phyloP scores from a whole-genome alignment of 2,888 invertebrate genomes.

The Sussaba pulchella region DNA sequence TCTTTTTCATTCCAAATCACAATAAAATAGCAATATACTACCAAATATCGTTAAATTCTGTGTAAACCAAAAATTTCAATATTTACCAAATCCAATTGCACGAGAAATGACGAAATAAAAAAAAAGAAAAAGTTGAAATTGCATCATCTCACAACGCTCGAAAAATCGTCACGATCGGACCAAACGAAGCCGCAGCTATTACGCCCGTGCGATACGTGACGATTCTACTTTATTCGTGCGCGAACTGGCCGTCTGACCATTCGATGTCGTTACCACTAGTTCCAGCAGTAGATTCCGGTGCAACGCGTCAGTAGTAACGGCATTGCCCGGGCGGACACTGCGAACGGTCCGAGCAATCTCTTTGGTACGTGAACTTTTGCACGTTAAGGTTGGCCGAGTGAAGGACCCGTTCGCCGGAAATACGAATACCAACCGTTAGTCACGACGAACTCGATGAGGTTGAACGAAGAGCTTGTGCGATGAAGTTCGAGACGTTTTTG shows the following conservation, averaged over 20 bases:
- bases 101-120: not conserved
- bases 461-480: slow-evolving; percentile 1
- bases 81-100: too few species aligned
- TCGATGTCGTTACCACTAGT: slow-evolving; percentile 34
- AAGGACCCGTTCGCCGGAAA: slow-evolving; percentile 55
- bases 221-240: not conserved
- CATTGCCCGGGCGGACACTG: not conserved
- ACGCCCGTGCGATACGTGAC: not conserved
- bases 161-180: not conserved
- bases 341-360: slow-evolving; percentile 1
- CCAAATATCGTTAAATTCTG: too few species aligned
- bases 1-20: too few species aligned
- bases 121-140: too few species aligned
- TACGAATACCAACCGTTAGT: slow-evolving; percentile 52
- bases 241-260: slow-evolving; percentile 45
- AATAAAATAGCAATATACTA: too few species aligned
- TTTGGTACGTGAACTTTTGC: slow-evolving; percentile 1
- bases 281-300: slow-evolving; percentile 17
- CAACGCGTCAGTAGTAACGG: not conserved
- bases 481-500: too few species aligned
- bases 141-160: too few species aligned
- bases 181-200: not conserved
- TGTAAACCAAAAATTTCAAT: too few species aligned
- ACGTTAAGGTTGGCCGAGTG: not conserved
- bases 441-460: not conserved